These are phyloP conservation scores for Cenopis cana DNA, from an alignment of 2,888 invertebrate species.

Conservation along the genomic window DNA sequence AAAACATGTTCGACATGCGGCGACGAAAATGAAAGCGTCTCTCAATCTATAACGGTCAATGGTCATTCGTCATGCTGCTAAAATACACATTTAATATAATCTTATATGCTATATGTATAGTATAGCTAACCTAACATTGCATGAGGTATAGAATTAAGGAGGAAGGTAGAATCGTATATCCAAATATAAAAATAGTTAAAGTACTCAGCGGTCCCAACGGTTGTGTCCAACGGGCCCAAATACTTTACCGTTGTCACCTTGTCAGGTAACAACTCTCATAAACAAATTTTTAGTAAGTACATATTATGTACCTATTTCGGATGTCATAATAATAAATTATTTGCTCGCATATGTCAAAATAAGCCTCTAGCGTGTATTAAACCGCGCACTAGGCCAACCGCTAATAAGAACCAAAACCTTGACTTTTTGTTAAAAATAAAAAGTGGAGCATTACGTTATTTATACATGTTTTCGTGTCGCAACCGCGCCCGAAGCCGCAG, in stretches of 20 bases:
- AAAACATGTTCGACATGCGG: constrained; percentile 6
- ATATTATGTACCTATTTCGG: not conserved
- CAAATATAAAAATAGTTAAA: no score
- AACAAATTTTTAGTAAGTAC: not conserved
- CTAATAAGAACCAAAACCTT: constrained; percentile 32
- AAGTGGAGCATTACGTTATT: constrained; percentile 25
- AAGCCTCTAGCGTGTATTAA: constrained; percentile 16
- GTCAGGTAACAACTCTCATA: no score
- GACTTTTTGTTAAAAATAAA: constrained; percentile 29
- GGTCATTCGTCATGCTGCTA: no score
- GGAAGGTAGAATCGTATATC: no score
- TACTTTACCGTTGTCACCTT: no score
- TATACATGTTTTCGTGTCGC: constrained; percentile 16
- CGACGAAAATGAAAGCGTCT: constrained; percentile 11
- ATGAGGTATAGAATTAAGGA: not conserved
- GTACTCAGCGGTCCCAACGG: no score
- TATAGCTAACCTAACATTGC: not conserved
- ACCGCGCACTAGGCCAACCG: constrained; percentile 18
- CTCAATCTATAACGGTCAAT: no score
- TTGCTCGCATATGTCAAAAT: not conserved
- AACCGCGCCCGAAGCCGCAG: constrained; percentile 23
- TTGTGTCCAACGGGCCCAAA: no score
- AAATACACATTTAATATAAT: not conserved
- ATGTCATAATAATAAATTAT: not conserved
- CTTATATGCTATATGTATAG: not conserved